These are phyloP conservation scores for Merluccius polli DNA, from an alignment of 2,797 vertebrate genomes.

Conservation along the genomic window DNA sequence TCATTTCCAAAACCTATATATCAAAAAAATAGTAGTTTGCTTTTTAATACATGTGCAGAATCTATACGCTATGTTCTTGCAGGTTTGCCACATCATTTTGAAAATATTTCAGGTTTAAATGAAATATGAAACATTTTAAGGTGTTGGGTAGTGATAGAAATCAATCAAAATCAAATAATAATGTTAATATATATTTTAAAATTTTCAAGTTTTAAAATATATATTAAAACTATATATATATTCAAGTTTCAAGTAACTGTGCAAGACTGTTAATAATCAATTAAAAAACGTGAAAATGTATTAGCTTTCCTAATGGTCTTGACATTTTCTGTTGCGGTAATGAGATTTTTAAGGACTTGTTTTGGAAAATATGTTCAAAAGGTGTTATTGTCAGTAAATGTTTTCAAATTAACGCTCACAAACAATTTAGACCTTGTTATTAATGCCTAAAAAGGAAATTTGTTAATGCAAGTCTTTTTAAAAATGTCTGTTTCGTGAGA, in stretches of 20 bases:
- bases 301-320: conserved; percentile 21
- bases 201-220: too few relatives aligned
- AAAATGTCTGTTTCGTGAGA: background rate
- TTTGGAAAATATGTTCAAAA: conserved; percentile 26
- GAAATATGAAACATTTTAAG: conserved; percentile 17
- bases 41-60: too few relatives aligned
- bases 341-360: conserved; percentile 23
- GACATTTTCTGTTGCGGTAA: conserved; percentile 21
- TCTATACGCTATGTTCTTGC: too few relatives aligned
- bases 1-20: too few relatives aligned
- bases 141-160: conserved; percentile 17
- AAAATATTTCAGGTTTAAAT: conserved; percentile 26
- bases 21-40: conserved; percentile 14
- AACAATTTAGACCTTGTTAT: conserved; percentile 22
- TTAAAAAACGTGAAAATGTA: conserved; percentile 17
- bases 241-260: too few relatives aligned
- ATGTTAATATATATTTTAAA: too few relatives aligned
- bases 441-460: conserved; percentile 12
- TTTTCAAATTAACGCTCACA: conserved; percentile 26
- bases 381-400: conserved; percentile 26
- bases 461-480: conserved; percentile 14
- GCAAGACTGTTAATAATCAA: too few relatives aligned
- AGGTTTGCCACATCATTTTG: too few relatives aligned
- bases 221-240: too few relatives aligned
- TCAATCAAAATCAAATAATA: conserved; percentile 20